A percentile compares a stretch with the other conserved stretches of the same genome.
These are phyloP conservation scores for Catagonus wagneri DNA, from an alignment of 2,113 vertebrate genomes.

Conservation along the genomic window DNA sequence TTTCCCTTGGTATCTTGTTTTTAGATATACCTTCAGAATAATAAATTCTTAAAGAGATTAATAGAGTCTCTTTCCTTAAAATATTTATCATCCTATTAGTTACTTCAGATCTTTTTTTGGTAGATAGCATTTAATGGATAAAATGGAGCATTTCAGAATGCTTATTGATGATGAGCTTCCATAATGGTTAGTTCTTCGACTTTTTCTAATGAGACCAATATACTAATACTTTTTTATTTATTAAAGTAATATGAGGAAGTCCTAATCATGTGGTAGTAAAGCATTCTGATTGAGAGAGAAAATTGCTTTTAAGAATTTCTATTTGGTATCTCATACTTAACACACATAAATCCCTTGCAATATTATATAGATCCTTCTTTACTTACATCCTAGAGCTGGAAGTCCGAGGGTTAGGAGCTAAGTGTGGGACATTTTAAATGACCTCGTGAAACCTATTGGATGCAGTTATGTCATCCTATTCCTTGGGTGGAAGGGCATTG, in stretches of 20 bases:
- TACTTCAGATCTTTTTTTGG: conserved; percentile 2
- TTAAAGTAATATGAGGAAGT: conserved; percentile 7
- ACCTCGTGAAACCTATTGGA: neutral
- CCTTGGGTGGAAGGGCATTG: neutral
- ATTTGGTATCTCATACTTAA: neutral
- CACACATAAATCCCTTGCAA: neutral
- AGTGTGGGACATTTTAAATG: neutral
- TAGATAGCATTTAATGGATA: neutral
- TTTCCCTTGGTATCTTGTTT: neutral
- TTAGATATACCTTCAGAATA: conserved; percentile 39
- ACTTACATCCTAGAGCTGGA: neutral
- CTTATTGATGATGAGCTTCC: neutral
- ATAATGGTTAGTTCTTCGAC: neutral
- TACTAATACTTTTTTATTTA: conserved; percentile 1
- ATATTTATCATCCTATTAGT: neutral
- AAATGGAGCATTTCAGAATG: conserved; percentile 19
- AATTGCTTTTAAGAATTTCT: neutral
- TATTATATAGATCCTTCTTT: neutral
- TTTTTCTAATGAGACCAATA: conserved; percentile 40
- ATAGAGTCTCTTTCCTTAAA: conserved; percentile 18
- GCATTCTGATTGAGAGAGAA: conserved; percentile 9
- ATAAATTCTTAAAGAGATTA: conserved; percentile 22
- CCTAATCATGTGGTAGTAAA: neutral
- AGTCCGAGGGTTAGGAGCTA: neutral
- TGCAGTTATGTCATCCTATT: neutral